phyloP scores from a whole-genome alignment of 2,888 invertebrate genomes.

The Drosophila neoperkinsi region DNA sequence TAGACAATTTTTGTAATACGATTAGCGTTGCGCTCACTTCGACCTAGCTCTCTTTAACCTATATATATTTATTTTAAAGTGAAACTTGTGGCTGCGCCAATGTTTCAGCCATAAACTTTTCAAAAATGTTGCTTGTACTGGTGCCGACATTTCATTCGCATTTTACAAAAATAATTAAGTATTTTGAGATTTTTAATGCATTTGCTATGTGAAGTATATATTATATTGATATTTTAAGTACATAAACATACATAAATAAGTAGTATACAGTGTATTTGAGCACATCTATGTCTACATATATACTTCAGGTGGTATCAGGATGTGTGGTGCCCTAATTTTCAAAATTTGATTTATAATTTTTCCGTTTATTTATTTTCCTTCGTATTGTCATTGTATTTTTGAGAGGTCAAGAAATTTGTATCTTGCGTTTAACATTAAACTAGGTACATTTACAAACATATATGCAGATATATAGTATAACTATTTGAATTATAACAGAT shows the following conservation, averaged over 20 bases:
- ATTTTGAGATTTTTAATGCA: constrained; percentile 17
- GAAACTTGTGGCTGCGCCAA: constrained; percentile 23
- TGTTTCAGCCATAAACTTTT: constrained; percentile 9
- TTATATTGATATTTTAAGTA: constrained; percentile 28
- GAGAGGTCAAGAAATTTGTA: constrained; percentile 65
- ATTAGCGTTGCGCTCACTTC: constrained; percentile 31
- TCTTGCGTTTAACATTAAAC: constrained; percentile 44
- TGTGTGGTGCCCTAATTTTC: constrained; percentile 30
- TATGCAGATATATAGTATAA: constrained; percentile 16
- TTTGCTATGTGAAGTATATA: constrained; percentile 20
- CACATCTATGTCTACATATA: constrained; percentile 13
- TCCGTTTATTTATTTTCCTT: constrained; percentile 4
- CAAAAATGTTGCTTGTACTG: constrained; percentile 18
- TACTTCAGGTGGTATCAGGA: constrained; percentile 38
- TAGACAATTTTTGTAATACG: constrained; percentile 19
- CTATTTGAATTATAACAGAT: constrained; percentile 32
- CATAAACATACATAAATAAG: constrained; percentile 23
- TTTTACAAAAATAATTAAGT: constrained; percentile 30
- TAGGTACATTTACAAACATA: constrained; percentile 29
- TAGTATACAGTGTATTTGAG: constrained; percentile 27
- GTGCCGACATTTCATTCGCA: constrained; percentile 22
- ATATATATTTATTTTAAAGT: constrained; percentile 13
- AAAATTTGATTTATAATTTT: constrained; percentile 20
- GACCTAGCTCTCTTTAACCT: constrained; percentile 8
- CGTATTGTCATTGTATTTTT: constrained; percentile 67